Conservation (phyloP, 2,113 vertebrate genomes). For the Macheiramphus alcinus region DNA sequence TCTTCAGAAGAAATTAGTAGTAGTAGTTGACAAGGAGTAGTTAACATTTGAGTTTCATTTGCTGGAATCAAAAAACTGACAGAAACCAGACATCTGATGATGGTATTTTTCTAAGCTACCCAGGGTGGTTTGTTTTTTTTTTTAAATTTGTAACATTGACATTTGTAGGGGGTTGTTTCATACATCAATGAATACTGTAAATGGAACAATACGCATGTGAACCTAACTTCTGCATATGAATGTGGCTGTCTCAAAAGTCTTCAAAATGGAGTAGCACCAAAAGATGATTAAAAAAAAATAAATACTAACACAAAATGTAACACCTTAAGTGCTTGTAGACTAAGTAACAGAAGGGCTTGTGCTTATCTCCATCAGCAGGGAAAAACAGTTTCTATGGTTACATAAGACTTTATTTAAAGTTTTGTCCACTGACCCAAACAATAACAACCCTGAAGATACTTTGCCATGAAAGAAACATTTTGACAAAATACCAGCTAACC, state of each 20-base stretch:
- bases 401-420: not conserved
- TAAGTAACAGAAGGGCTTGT: not conserved
- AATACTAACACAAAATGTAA: not conserved
- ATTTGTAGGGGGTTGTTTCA: not conserved
- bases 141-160: not conserved
- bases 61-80: not conserved
- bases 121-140: not conserved
- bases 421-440: not conserved
- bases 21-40: not conserved
- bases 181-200: not conserved
- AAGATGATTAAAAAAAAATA: not conserved
- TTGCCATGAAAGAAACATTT: not conserved
- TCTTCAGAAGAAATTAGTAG: not conserved
- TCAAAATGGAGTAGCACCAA: not conserved
- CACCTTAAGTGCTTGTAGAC: not conserved
- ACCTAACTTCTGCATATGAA: not conserved
- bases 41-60: not conserved
- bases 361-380: not conserved
- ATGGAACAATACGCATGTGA: not conserved
- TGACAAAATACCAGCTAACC: not conserved
- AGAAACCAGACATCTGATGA: not conserved
- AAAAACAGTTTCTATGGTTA: not conserved
- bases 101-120: not conserved
- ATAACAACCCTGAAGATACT: not conserved
- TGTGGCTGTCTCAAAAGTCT: not conserved